Base-by-base conservation (phyloP, 2,797 vertebrate genomes). In the Protonibea diacanthus region DNA sequence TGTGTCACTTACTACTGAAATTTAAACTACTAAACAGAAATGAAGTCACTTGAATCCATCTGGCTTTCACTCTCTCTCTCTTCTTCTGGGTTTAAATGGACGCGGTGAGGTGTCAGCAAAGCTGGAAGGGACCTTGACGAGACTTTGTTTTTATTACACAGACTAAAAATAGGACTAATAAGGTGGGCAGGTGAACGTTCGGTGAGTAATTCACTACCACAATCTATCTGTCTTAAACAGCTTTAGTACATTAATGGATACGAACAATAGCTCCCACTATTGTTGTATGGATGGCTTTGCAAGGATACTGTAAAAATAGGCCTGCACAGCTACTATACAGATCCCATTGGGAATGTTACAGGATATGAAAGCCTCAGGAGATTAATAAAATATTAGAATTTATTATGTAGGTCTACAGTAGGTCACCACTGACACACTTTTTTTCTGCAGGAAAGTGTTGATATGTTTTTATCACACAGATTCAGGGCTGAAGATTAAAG, bases 241-340 rank as follows among this genome's bases (percentile, higher is more conserved):
- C 23, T 79, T 80, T 51, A 71, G 80, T 58, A 33, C 52, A 62
- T 52, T 49, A 52, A 55, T 64, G 44, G 20, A 57, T 60, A 42
- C 17, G 62, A 75, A 76, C 59, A 80, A 51, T 45, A 66, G 63
- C 71, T 60, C 23, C 60, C 52, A 65, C 60, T 59, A 55, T 49
- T 65, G 65, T 40, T 62, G 51, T 71, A 44, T 21, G 2, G 62
- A 44, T 47, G 33, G 11, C 5, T 38, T 18, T 70, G 38, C 53
- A 47, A 33, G 6, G 59, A 53, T 56, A 52, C n/a, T 14, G 45
- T 62, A 53, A 49, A 62, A 57, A 58, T 48, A 59, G 47, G 10
- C 4, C 9, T 33, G 29, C 12, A 62, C 49, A 65, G 65, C 61
- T 49, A 45, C 20, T 33, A 17, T 38, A 20, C 27, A 38, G 40